Conservation (phyloP, 2,113 vertebrate genomes). For the Peromyscus polionotus region DNA sequence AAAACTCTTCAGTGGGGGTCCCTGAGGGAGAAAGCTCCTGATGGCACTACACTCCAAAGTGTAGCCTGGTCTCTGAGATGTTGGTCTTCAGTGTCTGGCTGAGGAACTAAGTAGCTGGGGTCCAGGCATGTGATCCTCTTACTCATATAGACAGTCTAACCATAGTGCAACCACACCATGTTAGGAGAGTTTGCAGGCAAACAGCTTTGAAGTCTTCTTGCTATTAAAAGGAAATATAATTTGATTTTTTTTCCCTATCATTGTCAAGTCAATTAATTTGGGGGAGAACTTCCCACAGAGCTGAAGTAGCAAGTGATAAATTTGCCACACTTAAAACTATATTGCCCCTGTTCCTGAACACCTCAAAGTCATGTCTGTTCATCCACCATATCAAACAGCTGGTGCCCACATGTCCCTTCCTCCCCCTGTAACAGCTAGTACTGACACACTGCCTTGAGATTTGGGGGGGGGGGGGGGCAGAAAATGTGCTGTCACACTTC, state of each 20-base stretch:
- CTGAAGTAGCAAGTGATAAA: constrained; percentile 89
- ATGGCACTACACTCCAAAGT: constrained; percentile 72
- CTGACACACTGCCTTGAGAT: constrained; percentile 95
- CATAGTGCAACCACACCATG: constrained; percentile 97
- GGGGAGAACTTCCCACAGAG: constrained; percentile 89
- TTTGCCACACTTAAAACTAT: constrained; percentile 85
- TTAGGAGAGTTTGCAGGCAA: constrained; percentile 95
- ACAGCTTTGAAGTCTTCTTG: constrained; percentile 98
- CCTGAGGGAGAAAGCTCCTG: constrained; percentile 87
- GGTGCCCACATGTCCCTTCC: constrained; percentile 95
- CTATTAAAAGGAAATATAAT: constrained; percentile 91
- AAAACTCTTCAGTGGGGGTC: constrained; percentile 90
- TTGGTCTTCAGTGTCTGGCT: constrained; percentile 92
- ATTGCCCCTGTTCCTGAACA: constrained; percentile 92
- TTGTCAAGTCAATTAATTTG: constrained; percentile 86
- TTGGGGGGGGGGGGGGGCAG: constrained; percentile 87
- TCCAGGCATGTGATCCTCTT: constrained; percentile 87
- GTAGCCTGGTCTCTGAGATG: constrained; percentile 88
- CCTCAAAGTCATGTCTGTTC: constrained; percentile 93
- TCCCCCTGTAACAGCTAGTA: constrained; percentile 94
- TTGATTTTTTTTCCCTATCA: constrained; percentile 86
- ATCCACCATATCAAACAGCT: constrained; percentile 97
- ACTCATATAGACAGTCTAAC: constrained; percentile 92
- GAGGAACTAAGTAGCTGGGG: constrained; percentile 97
- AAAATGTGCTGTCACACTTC: constrained; percentile 97